Percentiles rank a stretch among this genome's conserved stretches.
Conservation (phyloP, 1,140 invertebrate species). For the Chlorops oryzae region DNA sequence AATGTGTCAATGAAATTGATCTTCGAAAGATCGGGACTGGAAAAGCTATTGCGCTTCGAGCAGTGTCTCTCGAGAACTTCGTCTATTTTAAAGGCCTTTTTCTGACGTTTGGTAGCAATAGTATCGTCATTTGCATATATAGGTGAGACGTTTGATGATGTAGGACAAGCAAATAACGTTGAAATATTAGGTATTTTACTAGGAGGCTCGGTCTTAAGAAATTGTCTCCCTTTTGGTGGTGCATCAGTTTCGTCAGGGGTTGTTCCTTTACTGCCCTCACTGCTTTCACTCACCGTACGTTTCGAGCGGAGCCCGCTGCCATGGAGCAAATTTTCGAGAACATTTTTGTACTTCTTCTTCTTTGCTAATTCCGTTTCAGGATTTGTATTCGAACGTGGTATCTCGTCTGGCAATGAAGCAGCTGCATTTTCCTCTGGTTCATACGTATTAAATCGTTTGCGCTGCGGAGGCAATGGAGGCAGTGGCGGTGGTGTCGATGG, state of each 20-base stretch:
- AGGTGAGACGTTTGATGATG: no score
- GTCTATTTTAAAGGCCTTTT: background rate
- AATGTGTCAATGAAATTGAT: constrained; percentile 37
- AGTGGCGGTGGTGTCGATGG: constrained; percentile 22
- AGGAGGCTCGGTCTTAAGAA: no score
- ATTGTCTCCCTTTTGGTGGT: no score
- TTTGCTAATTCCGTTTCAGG: constrained; percentile 42
- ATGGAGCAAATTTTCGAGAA: constrained; percentile 38
- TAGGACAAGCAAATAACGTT: no score
- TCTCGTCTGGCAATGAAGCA: constrained; percentile 15
- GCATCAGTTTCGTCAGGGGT: background rate
- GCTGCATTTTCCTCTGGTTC: constrained; percentile 23
- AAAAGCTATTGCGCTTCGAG: constrained; percentile 42
- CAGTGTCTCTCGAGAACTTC: constrained; percentile 2
- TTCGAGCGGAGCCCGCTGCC: constrained; percentile 23
- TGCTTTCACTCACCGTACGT: constrained; percentile 32
- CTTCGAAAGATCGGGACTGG: constrained; percentile 41
- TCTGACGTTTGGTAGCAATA: background rate
- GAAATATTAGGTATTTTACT: constrained; percentile 6
- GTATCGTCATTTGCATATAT: constrained; percentile 27
- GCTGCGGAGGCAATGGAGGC: constrained; percentile 35
- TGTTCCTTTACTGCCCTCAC: constrained; percentile 7
- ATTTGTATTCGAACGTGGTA: constrained; percentile 39
- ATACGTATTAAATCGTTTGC: constrained; percentile 38
- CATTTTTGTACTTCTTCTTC: constrained; percentile 43